phyloP scores from a whole-genome alignment of 2,113 vertebrate genomes.

The Acrocephalus arundinaceus region DNA sequence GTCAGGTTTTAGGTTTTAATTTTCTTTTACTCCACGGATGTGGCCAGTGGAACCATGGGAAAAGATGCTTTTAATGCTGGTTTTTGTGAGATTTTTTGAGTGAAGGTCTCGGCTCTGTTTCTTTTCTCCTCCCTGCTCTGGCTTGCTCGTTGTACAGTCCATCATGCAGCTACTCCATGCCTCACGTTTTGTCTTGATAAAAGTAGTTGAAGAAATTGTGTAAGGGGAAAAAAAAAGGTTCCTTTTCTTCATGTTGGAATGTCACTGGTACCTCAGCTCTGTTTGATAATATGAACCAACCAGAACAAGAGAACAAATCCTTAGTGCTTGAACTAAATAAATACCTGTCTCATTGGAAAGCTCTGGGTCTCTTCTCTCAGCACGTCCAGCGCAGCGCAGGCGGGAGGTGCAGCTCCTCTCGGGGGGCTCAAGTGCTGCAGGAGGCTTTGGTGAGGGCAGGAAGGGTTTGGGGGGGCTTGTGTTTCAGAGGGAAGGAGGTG shows the following conservation, averaged over 20 bases:
- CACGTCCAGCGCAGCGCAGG: neutral
- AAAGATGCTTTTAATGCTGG: neutral
- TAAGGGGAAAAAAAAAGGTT: conserved; percentile 6
- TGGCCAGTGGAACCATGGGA: neutral
- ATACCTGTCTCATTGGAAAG: conserved; percentile 64
- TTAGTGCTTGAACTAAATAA: conserved; percentile 57
- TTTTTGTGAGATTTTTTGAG: neutral
- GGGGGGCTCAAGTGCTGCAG: neutral
- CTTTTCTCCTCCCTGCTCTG: conserved; percentile 32
- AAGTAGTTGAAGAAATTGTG: conserved; percentile 51
- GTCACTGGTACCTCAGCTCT: conserved; percentile 67
- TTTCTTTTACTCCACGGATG: fast-evolving
- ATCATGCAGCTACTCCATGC: neutral
- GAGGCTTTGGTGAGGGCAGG: neutral
- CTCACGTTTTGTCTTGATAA: conserved; percentile 41
- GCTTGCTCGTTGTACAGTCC: conserved; percentile 26
- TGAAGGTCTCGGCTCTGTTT: conserved; percentile 33
- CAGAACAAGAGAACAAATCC: neutral
- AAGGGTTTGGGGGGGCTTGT: neutral
- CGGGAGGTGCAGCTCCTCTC: neutral
- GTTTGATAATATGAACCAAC: conserved; percentile 41
- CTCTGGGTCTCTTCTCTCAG: conserved; percentile 32
- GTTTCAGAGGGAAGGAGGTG: fast-evolving
- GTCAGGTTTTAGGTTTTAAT: neutral
- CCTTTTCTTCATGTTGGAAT: conserved; percentile 53